Evolutionary conservation across 2,797 vertebrate genomes (phyloP), one percentile per base, ranked within the genome.

Genomic region (Helicolenus hilgendorfi): DNA sequence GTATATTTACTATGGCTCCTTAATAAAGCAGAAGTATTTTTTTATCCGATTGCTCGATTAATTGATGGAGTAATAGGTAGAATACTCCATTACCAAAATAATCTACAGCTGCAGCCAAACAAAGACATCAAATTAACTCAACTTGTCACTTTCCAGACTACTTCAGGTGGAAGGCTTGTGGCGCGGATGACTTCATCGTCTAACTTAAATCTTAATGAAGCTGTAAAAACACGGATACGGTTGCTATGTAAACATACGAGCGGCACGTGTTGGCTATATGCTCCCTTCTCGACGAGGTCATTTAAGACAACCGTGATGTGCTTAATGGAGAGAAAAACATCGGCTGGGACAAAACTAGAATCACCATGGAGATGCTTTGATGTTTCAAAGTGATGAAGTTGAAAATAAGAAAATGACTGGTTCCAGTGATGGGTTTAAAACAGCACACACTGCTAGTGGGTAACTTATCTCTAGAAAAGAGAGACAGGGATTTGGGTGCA

Each of bases 151-250:
- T 95, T 94, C 86, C 81, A 86, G 67, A 69, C 83, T 84, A 33
- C 86, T 86, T 90, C 67, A 18, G 33, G 71, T 55, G 26, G 53
- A 79, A 65, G 55, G 33, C 74, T 81, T 79, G 91, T 72, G 92
- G 89, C 79, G 80, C 3, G 31, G 73, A 86, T 94, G 93, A 96
- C 86, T 73, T 95, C 85, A 95, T 65, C 35, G 69, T 86, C 87
- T 88, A 79, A 91, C 72, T 86, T 86, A 81, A 86, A 84, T 55
- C 76, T 89, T 91, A 84, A 86, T 77, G 72, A 91, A 78, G 75
- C 88, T 49, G 60, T 92, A 87, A 94, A 92, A 89, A 94, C 92
- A 86, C 74, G 91, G 92, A 77, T 71, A 93, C 88, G 24, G 94
- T 96, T 94, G 75, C 90, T 89, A 83, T 73, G 93, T 90, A 79